These are phyloP conservation scores for Phragmatobia fuliginosa DNA, from an alignment of 2,888 invertebrate genomes.

Conservation along the genomic window DNA sequence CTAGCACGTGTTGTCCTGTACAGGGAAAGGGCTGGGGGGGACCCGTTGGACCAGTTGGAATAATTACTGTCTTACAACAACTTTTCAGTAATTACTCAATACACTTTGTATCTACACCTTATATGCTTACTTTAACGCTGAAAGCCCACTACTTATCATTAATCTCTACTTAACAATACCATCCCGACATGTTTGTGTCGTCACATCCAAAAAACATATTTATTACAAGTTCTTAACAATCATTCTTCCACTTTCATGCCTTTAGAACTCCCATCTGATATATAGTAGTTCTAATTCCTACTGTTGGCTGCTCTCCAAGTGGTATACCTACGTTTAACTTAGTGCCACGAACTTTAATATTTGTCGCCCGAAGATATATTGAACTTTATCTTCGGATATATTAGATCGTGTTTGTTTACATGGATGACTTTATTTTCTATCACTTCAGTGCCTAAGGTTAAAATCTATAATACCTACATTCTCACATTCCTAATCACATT, in stretches of 20 bases:
- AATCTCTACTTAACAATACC: not conserved
- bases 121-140: not conserved
- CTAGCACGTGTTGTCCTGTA: too few relatives aligned
- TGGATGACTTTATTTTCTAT: constrained; percentile 28
- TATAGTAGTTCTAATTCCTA: constrained; percentile 71
- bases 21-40: too few relatives aligned
- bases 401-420: constrained; percentile 44
- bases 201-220: constrained; percentile 17
- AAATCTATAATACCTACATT: too few relatives aligned
- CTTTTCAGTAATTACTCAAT: too few relatives aligned
- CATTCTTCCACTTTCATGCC: constrained; percentile 60
- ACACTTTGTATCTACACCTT: not conserved
- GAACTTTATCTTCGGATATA: constrained; percentile 57
- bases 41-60: too few relatives aligned
- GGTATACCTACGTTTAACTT: constrained; percentile 51
- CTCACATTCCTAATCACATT: too few relatives aligned
- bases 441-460: not conserved
- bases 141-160: constrained; percentile 1
- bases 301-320: constrained; percentile 60
- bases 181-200: not conserved
- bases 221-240: constrained; percentile 42
- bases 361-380: constrained; percentile 66
- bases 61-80: too few relatives aligned
- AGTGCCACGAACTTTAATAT: constrained; percentile 65
- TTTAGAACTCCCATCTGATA: constrained; percentile 68